Percentiles rank a stretch among this genome's conserved stretches.
phyloP scores from a whole-genome alignment of 2,113 vertebrate genomes.

The Brachirus orientalis region DNA sequence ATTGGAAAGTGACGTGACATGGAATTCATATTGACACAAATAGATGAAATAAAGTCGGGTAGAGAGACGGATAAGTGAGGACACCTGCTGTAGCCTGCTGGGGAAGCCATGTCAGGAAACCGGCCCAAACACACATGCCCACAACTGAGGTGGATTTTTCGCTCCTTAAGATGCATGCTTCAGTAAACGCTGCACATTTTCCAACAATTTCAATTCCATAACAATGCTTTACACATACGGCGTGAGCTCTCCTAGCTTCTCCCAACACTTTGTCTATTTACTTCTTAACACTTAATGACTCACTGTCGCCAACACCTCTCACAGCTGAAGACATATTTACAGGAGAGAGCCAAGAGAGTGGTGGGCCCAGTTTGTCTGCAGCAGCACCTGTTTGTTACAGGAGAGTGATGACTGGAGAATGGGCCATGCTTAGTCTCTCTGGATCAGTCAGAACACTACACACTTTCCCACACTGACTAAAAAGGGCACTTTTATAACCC shows the following conservation, averaged over 20 bases:
- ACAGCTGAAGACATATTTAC: conserved; percentile 64
- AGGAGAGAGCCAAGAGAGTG: conserved; percentile 59
- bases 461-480: conserved; percentile 52
- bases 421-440: conserved; percentile 50
- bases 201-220: background rate
- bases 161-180: no score
- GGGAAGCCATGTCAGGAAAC: background rate
- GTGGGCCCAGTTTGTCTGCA: conserved; percentile 40
- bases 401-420: conserved; percentile 59
- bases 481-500: conserved; percentile 58
- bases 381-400: conserved; percentile 66
- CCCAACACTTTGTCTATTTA: conserved; percentile 34
- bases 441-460: conserved; percentile 44
- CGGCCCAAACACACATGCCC: background rate
- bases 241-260: no score
- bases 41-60: conserved; percentile 9
- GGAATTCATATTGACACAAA: conserved; percentile 18
- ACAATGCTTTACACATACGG: background rate
- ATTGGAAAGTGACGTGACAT: background rate
- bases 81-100: background rate
- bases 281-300: conserved; percentile 58
- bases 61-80: no score
- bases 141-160: background rate
- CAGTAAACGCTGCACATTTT: no score
- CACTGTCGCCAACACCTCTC: conserved; percentile 64